Conservation (phyloP, 2,113 vertebrate species). For the Labrus mixtus region DNA sequence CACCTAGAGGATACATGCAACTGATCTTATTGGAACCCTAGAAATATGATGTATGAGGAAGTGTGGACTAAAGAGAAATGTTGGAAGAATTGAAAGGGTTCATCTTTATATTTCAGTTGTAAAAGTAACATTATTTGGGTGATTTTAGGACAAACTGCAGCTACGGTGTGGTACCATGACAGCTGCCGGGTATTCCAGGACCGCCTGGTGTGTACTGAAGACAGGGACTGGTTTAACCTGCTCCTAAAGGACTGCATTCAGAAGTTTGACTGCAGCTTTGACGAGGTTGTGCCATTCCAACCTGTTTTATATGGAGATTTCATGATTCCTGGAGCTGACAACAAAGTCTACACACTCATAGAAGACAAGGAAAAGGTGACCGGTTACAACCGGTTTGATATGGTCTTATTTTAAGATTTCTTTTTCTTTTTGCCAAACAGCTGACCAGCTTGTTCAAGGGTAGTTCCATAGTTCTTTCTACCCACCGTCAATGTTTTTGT, state of each 20-base stretch:
- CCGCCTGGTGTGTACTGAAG: conserved; percentile 88
- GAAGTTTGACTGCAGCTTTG: conserved; percentile 83
- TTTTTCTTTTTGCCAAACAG: not conserved
- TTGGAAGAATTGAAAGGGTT: too few relatives aligned
- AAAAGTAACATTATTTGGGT: not conserved
- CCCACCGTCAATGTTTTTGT: not conserved
- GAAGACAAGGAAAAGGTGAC: conserved; percentile 86
- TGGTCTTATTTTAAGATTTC: not conserved
- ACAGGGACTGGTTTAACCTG: conserved; percentile 88
- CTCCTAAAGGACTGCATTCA: conserved; percentile 85
- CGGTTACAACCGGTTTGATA: not conserved
- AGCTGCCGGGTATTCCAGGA: conserved; percentile 92
- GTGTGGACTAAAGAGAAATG: too few relatives aligned
- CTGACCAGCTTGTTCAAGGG: not conserved
- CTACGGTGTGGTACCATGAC: conserved; percentile 95
- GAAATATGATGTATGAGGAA: not conserved
- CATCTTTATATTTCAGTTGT: not conserved
- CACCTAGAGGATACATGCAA: too few relatives aligned
- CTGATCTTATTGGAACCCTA: too few relatives aligned
- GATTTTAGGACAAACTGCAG: conserved; percentile 82
- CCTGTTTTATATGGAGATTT: conserved; percentile 94
- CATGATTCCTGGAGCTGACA: conserved; percentile 83
- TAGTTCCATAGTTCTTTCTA: not conserved
- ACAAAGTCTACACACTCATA: conserved; percentile 86
- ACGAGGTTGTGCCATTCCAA: conserved; percentile 84